Base-by-base conservation (phyloP, 2,113 vertebrate species). In the Sisor rabdophorus region DNA sequence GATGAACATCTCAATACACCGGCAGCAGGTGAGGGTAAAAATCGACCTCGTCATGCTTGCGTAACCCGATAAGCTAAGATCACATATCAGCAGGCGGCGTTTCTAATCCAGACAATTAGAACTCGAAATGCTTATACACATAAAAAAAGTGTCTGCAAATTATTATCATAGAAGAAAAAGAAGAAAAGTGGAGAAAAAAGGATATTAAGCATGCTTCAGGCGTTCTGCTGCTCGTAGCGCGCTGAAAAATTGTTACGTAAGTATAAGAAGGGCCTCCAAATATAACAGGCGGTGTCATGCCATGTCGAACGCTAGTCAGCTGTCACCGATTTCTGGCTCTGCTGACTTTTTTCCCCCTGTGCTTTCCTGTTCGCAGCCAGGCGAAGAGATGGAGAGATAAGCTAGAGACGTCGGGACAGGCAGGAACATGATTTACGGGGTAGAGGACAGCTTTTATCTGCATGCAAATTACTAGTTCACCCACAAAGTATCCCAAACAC, bases 201-300 rank as follows among this genome's bases (percentile, higher is more conserved):
- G 20, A 48, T 40, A 56, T 28, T 52, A 48, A 47, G 26, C 40
- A 68, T 71, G 56, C 61, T 68, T 78, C 48, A 13, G 20, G 60
- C 74, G 59, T 71, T 55, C 71, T 61, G 63, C 30, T 32, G n/a
- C 53, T 65, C 60, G 28, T 48, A 61, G 54, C 22, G 44, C 30
- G 53, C 65, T 48, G 59, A n/a, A 53, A 81, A 74, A 70, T 12
- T 7, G 71, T 78, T 81, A 69, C 71, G 20, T 71, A 78, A 78
- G 75, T 75, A 50, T 64, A 24, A 64, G 68, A 58, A 58, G 22
- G 36, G 50, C 53, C 24, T 61, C 17, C 64, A 78, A 71, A 78
- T 78, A 71, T 52, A 75, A 81, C 71, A 67, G 30, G 26, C 65
- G 50, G 76, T 65, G 63, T 50, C 63, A 28, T 54, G 50, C 61